Base-by-base conservation (phyloP, 1,140 invertebrate genomes). In the Tetragnatha versicolor region DNA sequence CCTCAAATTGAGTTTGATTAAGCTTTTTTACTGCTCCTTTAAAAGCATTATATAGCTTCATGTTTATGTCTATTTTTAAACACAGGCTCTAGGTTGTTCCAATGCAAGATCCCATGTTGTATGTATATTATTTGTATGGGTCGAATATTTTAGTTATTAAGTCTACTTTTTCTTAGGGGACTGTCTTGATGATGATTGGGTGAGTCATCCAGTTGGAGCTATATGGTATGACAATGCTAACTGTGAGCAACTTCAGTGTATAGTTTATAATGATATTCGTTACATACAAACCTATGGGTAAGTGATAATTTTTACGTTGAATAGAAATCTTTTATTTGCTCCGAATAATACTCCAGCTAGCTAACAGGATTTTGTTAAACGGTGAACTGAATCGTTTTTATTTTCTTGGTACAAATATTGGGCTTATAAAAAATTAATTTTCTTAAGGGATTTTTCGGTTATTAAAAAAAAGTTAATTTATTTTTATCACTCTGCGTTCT, bases 181-280 rank as follows among this genome's bases (percentile, higher is more conserved):
- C 17, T 79, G 76, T n/a, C 6, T 79, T 3, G 65, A 69, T 69
- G 76, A 79, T 29, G 53, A 79, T 2, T 79, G 49, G 49, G 22
- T 29, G n/a, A 31, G 17, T 3, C 63, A 79, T 47, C 51, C 39
- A 2, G n/a, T 79, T 29, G 76, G 63, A 9, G 14, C 63, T 12
- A 22, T 49, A 2, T 79, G 76, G 76, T 79, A 69, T n/a, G 76
- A 79, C 31, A n/a, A 42, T 7, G 25, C 20, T 22, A 68, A 60
- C 22, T 79, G 76, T 47, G 76, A 79, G 37, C 39, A 47, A 9
- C 14, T 79, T 27, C 31, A 55, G 29, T 79, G 76, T 33, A 31
- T 69, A 12, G 68, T 22, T 60, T 4, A 37, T n/a, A 31, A 35
- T 2, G 53, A 49, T 42, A 27, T 47, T 22, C 42, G 68, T 9